Evolutionary conservation across 2,113 vertebrate species (phyloP).

Genomic region (Canis aureus): DNA sequence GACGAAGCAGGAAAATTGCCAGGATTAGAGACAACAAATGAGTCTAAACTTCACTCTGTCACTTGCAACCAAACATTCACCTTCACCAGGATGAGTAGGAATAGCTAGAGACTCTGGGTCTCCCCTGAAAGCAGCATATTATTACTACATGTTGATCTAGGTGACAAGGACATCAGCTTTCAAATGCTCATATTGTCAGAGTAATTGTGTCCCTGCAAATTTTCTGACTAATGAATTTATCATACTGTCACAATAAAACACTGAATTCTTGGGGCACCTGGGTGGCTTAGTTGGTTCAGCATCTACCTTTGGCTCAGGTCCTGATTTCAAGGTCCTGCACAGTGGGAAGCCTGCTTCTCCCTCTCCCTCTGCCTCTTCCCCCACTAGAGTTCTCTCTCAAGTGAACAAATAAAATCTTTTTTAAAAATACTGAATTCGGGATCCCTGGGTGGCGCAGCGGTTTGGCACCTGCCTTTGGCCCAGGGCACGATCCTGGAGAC

Average conservation of each 20-base stretch:
- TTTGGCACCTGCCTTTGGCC: too few species aligned
- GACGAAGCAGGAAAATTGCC: neutral
- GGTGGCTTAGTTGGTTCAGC: too few species aligned
- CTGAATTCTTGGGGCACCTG: neutral
- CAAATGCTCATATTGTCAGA: neutral
- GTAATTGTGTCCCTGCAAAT: neutral
- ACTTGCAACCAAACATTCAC: neutral
- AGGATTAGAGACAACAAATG: neutral
- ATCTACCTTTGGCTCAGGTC: too few species aligned
- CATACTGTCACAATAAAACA: neutral
- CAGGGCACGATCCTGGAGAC: too few species aligned
- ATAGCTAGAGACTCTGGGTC: neutral
- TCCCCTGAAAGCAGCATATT: accelerated
- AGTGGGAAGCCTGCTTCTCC: too few species aligned
- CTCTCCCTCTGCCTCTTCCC: too few species aligned
- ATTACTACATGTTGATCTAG: neutral
- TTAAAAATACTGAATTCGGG: too few species aligned
- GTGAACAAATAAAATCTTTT: too few species aligned
- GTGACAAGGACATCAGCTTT: neutral
- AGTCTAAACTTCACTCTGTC: neutral
- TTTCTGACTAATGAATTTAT: neutral
- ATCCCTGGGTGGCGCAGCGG: too few species aligned
- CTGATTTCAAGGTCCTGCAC: too few species aligned
- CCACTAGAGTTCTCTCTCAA: too few species aligned
- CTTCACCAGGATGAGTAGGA: neutral